Percentiles rank a stretch among this genome's conserved stretches.
phyloP scores from a whole-genome alignment of 1,140 invertebrate species.

The Arctopsyche grandis region DNA sequence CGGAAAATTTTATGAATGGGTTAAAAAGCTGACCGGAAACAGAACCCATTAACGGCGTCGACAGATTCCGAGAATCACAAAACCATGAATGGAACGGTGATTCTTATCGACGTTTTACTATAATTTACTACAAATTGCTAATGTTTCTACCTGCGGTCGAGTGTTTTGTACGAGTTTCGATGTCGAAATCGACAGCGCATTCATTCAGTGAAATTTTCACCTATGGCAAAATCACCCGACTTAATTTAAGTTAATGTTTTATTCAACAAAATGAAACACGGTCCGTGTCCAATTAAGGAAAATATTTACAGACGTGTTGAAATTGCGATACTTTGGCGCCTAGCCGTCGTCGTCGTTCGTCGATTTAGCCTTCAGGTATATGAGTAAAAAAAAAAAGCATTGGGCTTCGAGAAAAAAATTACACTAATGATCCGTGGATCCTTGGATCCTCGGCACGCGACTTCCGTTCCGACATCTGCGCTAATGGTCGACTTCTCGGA shows the following conservation, averaged over 20 bases:
- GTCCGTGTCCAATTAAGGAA: neutral
- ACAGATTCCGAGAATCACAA: neutral
- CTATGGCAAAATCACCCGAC: too few relatives aligned
- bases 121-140: too few relatives aligned
- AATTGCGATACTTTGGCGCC: conserved; percentile 10
- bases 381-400: neutral
- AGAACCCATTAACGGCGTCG: neutral
- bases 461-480: conserved; percentile 43
- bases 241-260: too few relatives aligned
- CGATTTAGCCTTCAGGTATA: conserved; percentile 4
- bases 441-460: conserved; percentile 45
- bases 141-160: too few relatives aligned
- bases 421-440: conserved; percentile 43
- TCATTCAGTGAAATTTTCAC: too few relatives aligned
- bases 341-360: neutral
- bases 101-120: too few relatives aligned
- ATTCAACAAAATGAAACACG: too few relatives aligned
- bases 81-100: too few relatives aligned
- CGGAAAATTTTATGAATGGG: too few relatives aligned
- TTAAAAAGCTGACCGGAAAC: neutral
- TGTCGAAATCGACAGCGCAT: too few relatives aligned
- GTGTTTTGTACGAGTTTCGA: too few relatives aligned
- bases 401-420: neutral
- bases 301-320: neutral
- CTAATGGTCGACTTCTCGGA: conserved; percentile 37